Evolutionary conservation across 1,140 invertebrate genomes (phyloP).

Genomic region (Oppia nitens): DNA sequence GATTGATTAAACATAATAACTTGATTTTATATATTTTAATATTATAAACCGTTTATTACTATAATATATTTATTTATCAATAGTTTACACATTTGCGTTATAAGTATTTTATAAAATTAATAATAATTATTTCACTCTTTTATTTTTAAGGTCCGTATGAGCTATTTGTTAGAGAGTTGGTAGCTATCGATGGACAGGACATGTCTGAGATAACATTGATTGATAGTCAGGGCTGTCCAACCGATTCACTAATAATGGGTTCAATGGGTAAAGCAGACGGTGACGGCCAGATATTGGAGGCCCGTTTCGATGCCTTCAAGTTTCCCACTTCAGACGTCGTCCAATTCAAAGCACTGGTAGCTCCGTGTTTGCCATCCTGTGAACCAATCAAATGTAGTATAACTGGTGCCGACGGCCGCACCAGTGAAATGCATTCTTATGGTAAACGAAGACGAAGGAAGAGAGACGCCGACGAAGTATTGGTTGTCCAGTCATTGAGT

Average conservation of each 20-base stretch:
- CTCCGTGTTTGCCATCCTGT: conserved; percentile 77
- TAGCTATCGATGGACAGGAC: conserved; percentile 80
- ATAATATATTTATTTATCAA: too few species aligned
- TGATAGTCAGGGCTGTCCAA: conserved; percentile 54
- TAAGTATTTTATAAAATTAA: too few species aligned
- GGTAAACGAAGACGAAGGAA: conserved; percentile 46
- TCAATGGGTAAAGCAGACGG: conserved; percentile 37
- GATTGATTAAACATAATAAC: too few species aligned
- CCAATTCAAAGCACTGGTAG: conserved; percentile 79
- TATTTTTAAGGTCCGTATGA: conserved; percentile 70
- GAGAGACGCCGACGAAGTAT: conserved; percentile 4
- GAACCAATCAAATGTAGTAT: conserved; percentile 39
- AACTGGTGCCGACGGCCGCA: conserved; percentile 30
- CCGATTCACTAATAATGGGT: conserved; percentile 35
- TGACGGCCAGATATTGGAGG: conserved; percentile 50
- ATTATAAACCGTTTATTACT: too few species aligned
- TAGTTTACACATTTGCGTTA: too few species aligned
- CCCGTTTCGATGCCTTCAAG: conserved; percentile 86
- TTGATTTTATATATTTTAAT: too few species aligned
- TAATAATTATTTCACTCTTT: too few species aligned
- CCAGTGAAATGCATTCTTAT: conserved; percentile 50
- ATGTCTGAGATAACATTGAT: conserved; percentile 68
- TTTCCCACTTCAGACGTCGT: conserved; percentile 86
- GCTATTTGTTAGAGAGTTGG: conserved; percentile 79
- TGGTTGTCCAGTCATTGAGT: conserved; percentile 53